These are phyloP conservation scores for Myanophis thanlyinensis DNA, from an alignment of 2,113 vertebrate species.

Conservation along the genomic window DNA sequence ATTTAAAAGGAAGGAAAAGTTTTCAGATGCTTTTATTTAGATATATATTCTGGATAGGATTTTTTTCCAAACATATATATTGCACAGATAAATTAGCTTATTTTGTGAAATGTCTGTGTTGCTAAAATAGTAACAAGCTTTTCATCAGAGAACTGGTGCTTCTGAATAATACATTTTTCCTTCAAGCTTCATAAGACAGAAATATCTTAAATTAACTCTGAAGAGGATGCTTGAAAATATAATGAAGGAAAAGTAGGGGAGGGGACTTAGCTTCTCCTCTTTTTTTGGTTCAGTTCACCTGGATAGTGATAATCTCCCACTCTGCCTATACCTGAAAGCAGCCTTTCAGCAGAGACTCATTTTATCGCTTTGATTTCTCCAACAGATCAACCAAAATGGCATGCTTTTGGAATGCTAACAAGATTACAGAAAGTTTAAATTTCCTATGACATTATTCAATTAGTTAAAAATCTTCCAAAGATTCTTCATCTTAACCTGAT, in stretches of 20 bases:
- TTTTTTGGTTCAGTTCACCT: neutral
- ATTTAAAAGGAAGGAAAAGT: neutral
- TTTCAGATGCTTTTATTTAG: neutral
- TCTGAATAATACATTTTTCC: slow-evolving; percentile 27
- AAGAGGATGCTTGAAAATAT: slow-evolving; percentile 28
- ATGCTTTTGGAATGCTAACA: neutral
- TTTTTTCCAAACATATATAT: slow-evolving; percentile 9
- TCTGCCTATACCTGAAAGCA: neutral
- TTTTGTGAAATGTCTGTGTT: slow-evolving; percentile 22
- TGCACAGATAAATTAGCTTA: slow-evolving; percentile 28
- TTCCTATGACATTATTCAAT: neutral
- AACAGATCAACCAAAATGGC: neutral
- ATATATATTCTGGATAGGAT: slow-evolving; percentile 10
- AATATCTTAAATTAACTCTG: neutral
- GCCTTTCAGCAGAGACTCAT: neutral
- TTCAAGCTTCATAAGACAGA: slow-evolving; percentile 35
- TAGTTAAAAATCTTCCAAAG: neutral
- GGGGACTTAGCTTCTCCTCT: neutral
- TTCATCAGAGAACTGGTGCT: slow-evolving; percentile 26
- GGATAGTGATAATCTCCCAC: neutral
- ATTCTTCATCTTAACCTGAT: neutral
- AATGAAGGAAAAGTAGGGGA: neutral
- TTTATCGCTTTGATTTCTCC: neutral
- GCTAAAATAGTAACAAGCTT: slow-evolving; percentile 33
- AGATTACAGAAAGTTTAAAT: neutral